Base-by-base conservation (phyloP, 2,797 vertebrate genomes). In the Erpetoichthys calabaricus region DNA sequence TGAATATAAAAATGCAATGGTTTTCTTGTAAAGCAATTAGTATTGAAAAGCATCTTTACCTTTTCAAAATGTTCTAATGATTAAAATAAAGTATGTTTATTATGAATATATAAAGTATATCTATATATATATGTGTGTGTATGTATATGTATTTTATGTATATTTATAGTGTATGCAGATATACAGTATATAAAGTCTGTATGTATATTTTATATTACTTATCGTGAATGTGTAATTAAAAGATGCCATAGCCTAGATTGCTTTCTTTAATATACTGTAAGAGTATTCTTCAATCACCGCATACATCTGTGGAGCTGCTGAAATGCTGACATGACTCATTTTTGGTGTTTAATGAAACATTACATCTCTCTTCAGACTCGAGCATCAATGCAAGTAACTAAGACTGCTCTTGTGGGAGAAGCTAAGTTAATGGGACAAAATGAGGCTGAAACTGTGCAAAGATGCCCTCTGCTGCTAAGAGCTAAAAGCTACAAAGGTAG, bases 391-490 rank as follows among this genome's bases (percentile, higher is more conserved):
- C 63, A 61, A 63, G 53, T 62, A 58, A 56, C 65, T 66, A 56
- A 61, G 45, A 57, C 63, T 50, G 49, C 63, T 68, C 61, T 6
- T 51, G 49, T 4, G 59, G 66, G 68, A 64, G 59, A 50, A 57
- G 55, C 42, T 8, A 56, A 62, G 56, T 56, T 50, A 60, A 67
- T 50, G 60, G 58, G 45, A 45, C 56, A 41, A 3, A 5, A 8
- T 3, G 53, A 54, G 57, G 63, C 68, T 72, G 75, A 62, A 4
- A 66, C 70, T 80, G 75, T 64, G 73, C 70, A 45, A 69, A 54
- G 66, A 65, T 76, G 71, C 77, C 71, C 80, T 77, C 80, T 81
- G 66, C 74, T 75, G 79, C 52, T 61, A 57, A 53, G 56, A 58
- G 60, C 57, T 56, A 64, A 55, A 47, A 47, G 54, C 64, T 63